Evolutionary conservation across 1,140 invertebrate species (phyloP).

Genomic region (Drosophila watanabei): DNA sequence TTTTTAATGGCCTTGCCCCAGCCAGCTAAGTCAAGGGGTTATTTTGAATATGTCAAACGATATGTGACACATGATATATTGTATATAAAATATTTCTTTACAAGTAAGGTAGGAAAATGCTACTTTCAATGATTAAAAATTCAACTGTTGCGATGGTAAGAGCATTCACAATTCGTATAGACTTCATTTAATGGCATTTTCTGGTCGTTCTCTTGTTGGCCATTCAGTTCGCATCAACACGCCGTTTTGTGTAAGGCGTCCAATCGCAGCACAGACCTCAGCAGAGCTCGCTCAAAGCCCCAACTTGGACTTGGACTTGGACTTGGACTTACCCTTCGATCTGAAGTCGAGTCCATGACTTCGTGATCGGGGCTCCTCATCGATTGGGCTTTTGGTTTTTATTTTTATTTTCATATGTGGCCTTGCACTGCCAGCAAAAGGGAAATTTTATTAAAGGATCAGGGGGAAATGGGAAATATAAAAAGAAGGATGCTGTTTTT

Average conservation of each 20-base stretch:
- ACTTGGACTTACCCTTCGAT: constrained; percentile 15
- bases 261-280: constrained; percentile 18
- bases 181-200: not conserved
- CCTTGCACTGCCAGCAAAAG: not conserved
- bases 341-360: constrained; percentile 29
- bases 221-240: constrained; percentile 81
- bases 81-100: not conserved
- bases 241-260: constrained; percentile 66
- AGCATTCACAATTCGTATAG: not conserved
- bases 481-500: not conserved
- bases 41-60: not conserved
- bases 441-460: not conserved
- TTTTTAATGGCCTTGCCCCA: constrained; percentile 65
- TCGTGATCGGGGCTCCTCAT: constrained; percentile 51
- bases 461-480: not conserved
- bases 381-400: constrained; percentile 58
- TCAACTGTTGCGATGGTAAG: not conserved
- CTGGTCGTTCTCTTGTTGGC: constrained; percentile 18
- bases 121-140: fast-evolving
- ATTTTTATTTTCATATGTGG: constrained; percentile 12
- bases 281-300: constrained; percentile 6
- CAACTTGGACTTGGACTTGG: constrained; percentile 10
- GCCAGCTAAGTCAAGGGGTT: not conserved
- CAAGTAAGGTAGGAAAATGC: fast-evolving
- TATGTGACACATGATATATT: not conserved